Percentiles rank a stretch among this genome's conserved stretches.
Conservation (phyloP, 2,113 vertebrate genomes). For the Notechis scutatus region DNA sequence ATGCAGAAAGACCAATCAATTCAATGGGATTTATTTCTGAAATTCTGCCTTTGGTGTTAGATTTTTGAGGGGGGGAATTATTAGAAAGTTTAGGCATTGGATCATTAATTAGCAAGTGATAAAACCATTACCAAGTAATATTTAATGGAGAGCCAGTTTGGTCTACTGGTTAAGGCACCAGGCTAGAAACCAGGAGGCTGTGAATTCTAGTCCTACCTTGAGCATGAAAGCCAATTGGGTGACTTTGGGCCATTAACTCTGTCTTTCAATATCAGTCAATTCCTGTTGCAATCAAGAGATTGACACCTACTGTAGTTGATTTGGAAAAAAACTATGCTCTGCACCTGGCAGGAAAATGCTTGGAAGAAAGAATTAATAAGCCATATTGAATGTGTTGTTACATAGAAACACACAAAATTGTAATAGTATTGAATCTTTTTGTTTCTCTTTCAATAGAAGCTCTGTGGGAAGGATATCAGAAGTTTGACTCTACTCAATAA, state of each 20-base stretch:
- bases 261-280: not conserved
- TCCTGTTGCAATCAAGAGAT: not conserved
- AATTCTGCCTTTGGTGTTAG: conserved; percentile 28
- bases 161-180: not conserved
- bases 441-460: not conserved
- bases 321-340: not conserved
- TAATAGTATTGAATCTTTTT: not conserved
- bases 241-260: not conserved
- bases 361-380: too few relatives aligned
- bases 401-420: not conserved
- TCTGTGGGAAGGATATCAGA: not conserved
- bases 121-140: not conserved
- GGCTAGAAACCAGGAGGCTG: not conserved
- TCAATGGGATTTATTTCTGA: not conserved
- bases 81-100: conserved; percentile 13
- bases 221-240: not conserved
- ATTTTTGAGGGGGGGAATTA: conserved; percentile 33
- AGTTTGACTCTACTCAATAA: not conserved
- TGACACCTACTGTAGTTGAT: not conserved
- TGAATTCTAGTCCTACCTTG: not conserved
- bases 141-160: not conserved
- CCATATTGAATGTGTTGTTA: not conserved
- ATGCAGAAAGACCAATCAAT: not conserved
- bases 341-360: not conserved
- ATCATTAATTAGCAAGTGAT: not conserved